phyloP scores from a whole-genome alignment of 1,140 invertebrate species.

The Drosophila ficusphila region DNA sequence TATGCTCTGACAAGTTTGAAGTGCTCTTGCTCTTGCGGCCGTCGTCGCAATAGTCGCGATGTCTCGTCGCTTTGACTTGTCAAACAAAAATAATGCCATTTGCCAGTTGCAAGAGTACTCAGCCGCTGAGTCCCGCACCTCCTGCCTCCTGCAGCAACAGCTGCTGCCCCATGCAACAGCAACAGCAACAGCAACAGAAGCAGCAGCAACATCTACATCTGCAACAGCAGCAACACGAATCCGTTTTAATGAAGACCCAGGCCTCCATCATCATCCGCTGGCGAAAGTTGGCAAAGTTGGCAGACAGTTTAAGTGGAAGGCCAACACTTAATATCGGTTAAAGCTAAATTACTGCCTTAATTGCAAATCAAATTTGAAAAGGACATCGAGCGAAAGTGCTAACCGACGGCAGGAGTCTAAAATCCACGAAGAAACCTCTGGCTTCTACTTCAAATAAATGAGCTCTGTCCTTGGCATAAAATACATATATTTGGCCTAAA shows the following conservation, averaged over 20 bases:
- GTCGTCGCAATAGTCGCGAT: conserved; percentile 34
- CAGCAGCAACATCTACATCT: neutral
- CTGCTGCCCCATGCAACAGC: neutral
- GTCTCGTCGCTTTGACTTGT: conserved; percentile 67
- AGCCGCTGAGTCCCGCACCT: conserved; percentile 25
- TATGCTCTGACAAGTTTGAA: conserved; percentile 75
- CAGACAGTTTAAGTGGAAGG: conserved; percentile 49
- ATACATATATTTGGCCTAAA: too few relatives aligned
- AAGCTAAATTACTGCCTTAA: conserved; percentile 47
- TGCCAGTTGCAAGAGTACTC: conserved; percentile 57
- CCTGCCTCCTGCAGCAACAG: neutral
- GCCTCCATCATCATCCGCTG: neutral
- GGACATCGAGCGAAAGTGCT: conserved; percentile 18
- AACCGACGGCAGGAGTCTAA: neutral
- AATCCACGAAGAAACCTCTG: too few relatives aligned
- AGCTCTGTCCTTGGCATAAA: too few relatives aligned
- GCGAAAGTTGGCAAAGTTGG: conserved; percentile 40
- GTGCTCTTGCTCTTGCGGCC: conserved; percentile 60
- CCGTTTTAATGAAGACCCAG: conserved; percentile 54
- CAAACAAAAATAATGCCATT: conserved; percentile 77
- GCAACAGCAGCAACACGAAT: conserved; percentile 42
- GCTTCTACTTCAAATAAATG: too few relatives aligned
- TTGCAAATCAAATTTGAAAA: conserved; percentile 48
- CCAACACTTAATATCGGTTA: conserved; percentile 51
- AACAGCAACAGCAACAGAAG: conserved; percentile 1